Base-by-base conservation (phyloP, 2,797 vertebrate species). In the Spondyliosoma cantharus region DNA sequence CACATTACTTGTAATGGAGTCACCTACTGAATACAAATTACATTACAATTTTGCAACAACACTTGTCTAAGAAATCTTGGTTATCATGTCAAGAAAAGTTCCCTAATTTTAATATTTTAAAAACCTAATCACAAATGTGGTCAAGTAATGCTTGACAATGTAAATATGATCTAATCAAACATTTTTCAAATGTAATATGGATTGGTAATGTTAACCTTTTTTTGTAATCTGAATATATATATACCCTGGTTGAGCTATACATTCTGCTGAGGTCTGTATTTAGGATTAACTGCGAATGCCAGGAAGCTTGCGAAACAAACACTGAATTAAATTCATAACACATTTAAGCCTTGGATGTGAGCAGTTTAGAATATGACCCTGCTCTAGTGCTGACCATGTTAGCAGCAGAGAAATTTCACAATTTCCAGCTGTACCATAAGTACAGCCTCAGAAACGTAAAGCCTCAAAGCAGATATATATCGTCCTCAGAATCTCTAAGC, bases 381-480 rank as follows among this genome's bases (percentile, higher is more conserved):
- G 74, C 78, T 83, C 77, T 65, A 68, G 79, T 76, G 65, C n/a
- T 71, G 72, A 85, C 85, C 81, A 77, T 74, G 84, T 89, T 87
- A 74, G 91, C 92, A 89, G 86, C 77, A 72, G 83, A 93, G 86
- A 90, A 84, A 89, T 88, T 88, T 92, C 78, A 78, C 82, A 74
- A 84, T 92, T 87, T 90, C 83, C 89, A 90, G 74, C 65, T 63
- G 71, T 56, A 77, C 75, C 62, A 67, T 80, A 19, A 74, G 70
- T 37, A 80, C 59, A 45, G 86, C 85, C 82, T 86, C 76, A 80
- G 90, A 91, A 89, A 89, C 25, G 52, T 66, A 86, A 84, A 94
- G 86, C 92, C 93, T 93, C 88, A 92, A 91, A 93, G 92, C 91
- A 91, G 90, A 92, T 83, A 84, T 83, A 84, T 88, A 87, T 85